Percentiles rank a stretch among this genome's conserved stretches.
Evolutionary conservation across 2,888 invertebrate genomes (phyloP).

Genomic region (Hirudinaria manillensis): DNA sequence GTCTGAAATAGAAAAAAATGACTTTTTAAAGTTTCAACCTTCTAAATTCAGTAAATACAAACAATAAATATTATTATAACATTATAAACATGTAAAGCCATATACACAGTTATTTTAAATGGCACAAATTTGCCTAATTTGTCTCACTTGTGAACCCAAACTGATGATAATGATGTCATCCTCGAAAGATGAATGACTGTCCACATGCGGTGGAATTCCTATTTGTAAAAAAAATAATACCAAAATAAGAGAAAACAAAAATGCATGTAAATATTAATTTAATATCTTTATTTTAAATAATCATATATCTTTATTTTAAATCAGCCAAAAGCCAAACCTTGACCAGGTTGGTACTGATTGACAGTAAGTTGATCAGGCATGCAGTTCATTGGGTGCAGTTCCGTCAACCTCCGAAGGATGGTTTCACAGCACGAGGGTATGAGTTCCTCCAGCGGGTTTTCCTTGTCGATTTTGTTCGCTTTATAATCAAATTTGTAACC

Average conservation of each 20-base stretch:
- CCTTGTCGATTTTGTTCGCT: conserved; percentile 74
- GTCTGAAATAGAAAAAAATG: neutral
- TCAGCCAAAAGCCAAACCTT: conserved; percentile 46
- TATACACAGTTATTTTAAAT: neutral
- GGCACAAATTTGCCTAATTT: neutral
- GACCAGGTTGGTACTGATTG: conserved; percentile 56
- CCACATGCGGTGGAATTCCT: conserved; percentile 91
- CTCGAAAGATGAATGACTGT: conserved; percentile 88
- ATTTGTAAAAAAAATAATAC: neutral
- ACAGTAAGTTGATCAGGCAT: conserved; percentile 55
- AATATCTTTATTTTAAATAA: too few species aligned
- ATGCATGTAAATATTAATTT: too few species aligned
- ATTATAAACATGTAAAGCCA: neutral
- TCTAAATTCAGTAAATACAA: neutral
- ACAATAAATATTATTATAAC: neutral
- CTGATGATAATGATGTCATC: conserved; percentile 81
- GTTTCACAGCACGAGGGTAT: conserved; percentile 69
- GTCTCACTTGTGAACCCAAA: conserved; percentile 65
- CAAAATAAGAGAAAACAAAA: neutral
- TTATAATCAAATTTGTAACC: conserved; percentile 86
- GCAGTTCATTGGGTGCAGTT: conserved; percentile 49
- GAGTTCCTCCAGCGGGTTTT: conserved; percentile 60
- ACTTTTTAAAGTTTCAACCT: neutral
- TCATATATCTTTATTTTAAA: too few species aligned
- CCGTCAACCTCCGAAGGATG: conserved; percentile 62